These are phyloP conservation scores for Melanotaenia nigrans DNA, from an alignment of 2,797 vertebrate genomes.

Conservation along the genomic window DNA sequence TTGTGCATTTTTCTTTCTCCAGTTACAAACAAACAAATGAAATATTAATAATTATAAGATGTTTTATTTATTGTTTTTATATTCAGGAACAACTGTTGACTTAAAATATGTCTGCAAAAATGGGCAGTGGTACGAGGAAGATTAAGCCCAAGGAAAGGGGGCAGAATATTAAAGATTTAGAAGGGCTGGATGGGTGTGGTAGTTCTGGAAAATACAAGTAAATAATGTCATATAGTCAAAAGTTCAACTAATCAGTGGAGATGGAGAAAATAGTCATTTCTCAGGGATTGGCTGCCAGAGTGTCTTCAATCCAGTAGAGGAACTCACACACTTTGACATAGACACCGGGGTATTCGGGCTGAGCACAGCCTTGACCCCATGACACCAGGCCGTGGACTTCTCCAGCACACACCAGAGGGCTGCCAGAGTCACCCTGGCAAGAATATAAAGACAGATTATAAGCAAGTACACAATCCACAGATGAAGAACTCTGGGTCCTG, in stretches of 20 bases:
- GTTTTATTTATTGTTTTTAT: conserved; percentile 50
- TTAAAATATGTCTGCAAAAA: neutral
- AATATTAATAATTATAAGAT: conserved; percentile 12
- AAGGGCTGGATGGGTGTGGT: neutral
- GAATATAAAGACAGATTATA: conserved; percentile 2
- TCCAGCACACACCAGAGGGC: conserved; percentile 84
- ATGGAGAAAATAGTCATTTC: conserved; percentile 3
- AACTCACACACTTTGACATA: conserved; percentile 88
- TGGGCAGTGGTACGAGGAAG: neutral
- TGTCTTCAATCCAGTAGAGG: conserved; percentile 81
- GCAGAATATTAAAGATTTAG: neutral
- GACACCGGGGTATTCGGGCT: conserved; percentile 79
- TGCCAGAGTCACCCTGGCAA: conserved; percentile 87
- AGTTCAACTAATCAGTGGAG: neutral
- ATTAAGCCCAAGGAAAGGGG: neutral
- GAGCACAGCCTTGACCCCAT: conserved; percentile 86
- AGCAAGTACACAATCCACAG: neutral
- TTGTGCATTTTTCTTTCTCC: neutral
- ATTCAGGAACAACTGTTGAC: conserved; percentile 7
- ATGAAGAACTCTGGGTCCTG: neutral
- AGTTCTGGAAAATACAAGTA: neutral
- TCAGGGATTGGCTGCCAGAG: conserved; percentile 70
- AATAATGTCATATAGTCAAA: neutral
- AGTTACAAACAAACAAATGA: conserved; percentile 21
- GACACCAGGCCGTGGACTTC: conserved; percentile 87